A percentile compares a stretch with the other conserved stretches of the same genome.
Evolutionary conservation across 1,140 invertebrate genomes (phyloP).

Genomic region (Ridgeia piscesae): DNA sequence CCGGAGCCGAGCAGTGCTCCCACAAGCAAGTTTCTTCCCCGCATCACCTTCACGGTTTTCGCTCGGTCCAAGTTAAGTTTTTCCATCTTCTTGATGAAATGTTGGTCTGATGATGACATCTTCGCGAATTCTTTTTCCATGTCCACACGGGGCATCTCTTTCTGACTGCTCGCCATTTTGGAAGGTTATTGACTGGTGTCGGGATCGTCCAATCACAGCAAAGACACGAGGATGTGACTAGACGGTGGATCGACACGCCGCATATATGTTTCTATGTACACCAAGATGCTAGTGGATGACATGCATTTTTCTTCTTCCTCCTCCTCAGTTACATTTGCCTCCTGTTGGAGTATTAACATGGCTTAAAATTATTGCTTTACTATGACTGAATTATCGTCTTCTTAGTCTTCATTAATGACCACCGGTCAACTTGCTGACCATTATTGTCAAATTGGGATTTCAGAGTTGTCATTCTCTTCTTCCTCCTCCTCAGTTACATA

Average conservation of each 20-base stretch:
- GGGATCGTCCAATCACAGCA: neutral
- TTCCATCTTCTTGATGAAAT: conserved; percentile 23
- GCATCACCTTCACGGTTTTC: neutral
- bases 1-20: conserved; percentile 11
- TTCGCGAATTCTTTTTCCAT: conserved; percentile 26
- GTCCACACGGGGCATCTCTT: conserved; percentile 26
- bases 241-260: neutral
- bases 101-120: conserved; percentile 21
- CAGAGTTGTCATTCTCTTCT: too few species aligned
- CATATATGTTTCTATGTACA: too few species aligned
- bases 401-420: too few species aligned
- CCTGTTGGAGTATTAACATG: too few species aligned
- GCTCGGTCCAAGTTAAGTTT: conserved; percentile 14
- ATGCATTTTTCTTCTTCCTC: too few species aligned
- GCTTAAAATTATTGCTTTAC: too few species aligned
- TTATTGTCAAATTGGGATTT: too few species aligned
- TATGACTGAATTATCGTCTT: too few species aligned
- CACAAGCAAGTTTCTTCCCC: conserved; percentile 16
- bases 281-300: too few species aligned
- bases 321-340: too few species aligned
- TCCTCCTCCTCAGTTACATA: too few species aligned
- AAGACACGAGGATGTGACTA: neutral
- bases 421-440: too few species aligned
- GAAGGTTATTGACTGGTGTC: neutral
- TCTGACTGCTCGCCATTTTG: conserved; percentile 19